phyloP scores from a whole-genome alignment of 2,797 vertebrate species.

The Presbytis comata region DNA sequence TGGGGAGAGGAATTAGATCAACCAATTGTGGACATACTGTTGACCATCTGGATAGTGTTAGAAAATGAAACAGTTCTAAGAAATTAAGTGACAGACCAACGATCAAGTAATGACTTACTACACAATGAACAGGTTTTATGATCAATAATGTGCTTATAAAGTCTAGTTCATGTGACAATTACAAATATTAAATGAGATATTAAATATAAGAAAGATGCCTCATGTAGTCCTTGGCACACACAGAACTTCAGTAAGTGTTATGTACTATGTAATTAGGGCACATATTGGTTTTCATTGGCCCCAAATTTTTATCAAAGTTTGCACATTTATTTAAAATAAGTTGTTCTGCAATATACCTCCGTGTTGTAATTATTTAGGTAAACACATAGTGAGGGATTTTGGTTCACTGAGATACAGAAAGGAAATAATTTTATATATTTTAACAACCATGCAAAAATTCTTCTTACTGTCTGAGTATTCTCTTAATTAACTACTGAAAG shows the following conservation, averaged over 20 bases:
- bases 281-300: background rate
- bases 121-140: background rate
- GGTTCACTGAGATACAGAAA: background rate
- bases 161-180: background rate
- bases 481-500: background rate
- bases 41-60: background rate
- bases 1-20: background rate
- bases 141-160: background rate
- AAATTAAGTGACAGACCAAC: background rate
- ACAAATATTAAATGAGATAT: background rate
- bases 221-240: background rate
- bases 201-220: background rate
- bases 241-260: background rate
- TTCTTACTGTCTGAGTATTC: background rate
- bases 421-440: background rate
- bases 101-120: background rate
- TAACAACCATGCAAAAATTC: background rate
- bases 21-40: background rate
- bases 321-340: background rate
- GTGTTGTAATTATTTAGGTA: background rate
- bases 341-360: background rate
- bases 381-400: background rate
- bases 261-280: background rate
- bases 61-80: background rate
- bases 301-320: background rate